These are phyloP conservation scores for Dryas iulia DNA, from an alignment of 1,140 invertebrate genomes.

Conservation along the genomic window DNA sequence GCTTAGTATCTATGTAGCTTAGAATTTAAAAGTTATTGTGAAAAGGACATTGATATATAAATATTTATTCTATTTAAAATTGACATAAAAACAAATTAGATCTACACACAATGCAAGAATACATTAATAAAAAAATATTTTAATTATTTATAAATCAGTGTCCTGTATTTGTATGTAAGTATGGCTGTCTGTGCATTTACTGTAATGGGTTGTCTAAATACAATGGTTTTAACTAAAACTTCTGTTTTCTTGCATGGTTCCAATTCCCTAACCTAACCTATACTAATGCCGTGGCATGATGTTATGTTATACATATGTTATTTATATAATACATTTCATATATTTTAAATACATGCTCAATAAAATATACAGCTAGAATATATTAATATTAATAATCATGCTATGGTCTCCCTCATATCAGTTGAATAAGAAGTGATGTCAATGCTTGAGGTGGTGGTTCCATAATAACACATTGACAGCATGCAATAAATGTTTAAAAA, in stretches of 20 bases:
- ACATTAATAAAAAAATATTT: neutral
- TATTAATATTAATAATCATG: constrained; percentile 29
- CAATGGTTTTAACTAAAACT: constrained; percentile 60
- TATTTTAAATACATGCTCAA: neutral
- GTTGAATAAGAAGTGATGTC: constrained; percentile 12
- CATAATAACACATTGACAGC: constrained; percentile 15
- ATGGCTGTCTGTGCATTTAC: constrained; percentile 60
- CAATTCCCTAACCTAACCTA: constrained; percentile 29
- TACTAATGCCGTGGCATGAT: constrained; percentile 48
- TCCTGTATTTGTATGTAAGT: constrained; percentile 36
- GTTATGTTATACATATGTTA: constrained; percentile 3
- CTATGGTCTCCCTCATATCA: constrained; percentile 36
- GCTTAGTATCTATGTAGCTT: constrained; percentile 39
- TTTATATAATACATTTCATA: constrained; percentile 5
- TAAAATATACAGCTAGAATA: neutral
- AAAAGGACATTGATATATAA: constrained; percentile 38
- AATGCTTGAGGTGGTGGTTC: constrained; percentile 28
- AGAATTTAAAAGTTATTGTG: constrained; percentile 31
- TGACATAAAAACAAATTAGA: neutral
- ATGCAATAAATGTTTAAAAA: constrained; percentile 19
- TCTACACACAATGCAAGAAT: neutral
- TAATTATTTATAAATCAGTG: constrained; percentile 39
- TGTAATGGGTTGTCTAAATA: constrained; percentile 73
- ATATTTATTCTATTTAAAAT: neutral
- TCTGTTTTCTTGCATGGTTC: constrained; percentile 76